phyloP scores from a whole-genome alignment of 2,888 invertebrate genomes.

The Argyresthia goedartella region DNA sequence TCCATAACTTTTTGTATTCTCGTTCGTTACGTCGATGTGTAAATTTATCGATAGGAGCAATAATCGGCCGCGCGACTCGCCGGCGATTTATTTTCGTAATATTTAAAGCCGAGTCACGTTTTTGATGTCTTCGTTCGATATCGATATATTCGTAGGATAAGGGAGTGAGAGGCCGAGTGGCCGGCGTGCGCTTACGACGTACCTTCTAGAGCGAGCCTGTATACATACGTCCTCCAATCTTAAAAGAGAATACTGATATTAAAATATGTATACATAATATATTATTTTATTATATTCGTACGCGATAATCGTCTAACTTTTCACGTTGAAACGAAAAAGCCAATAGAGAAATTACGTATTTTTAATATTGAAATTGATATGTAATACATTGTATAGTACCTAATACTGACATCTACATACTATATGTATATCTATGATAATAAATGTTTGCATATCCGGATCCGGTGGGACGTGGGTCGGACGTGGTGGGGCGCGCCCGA shows the following conservation, averaged over 20 bases:
- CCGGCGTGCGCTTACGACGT: constrained; percentile 67
- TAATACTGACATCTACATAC: constrained; percentile 30
- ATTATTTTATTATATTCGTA: constrained; percentile 53
- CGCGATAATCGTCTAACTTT: constrained; percentile 65
- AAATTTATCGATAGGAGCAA: constrained; percentile 70
- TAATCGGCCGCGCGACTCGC: constrained; percentile 66
- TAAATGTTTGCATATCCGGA: constrained; percentile 61
- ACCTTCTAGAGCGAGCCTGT: constrained; percentile 70
- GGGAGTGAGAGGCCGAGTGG: constrained; percentile 57
- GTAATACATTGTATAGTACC: constrained; percentile 41
- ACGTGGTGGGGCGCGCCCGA: constrained; percentile 35
- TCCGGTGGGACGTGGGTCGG: constrained; percentile 53
- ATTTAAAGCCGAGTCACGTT: constrained; percentile 68
- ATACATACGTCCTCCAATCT: constrained; percentile 70
- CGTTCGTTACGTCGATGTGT: constrained; percentile 70
- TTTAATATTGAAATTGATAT: constrained; percentile 69
- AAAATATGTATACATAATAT: constrained; percentile 63
- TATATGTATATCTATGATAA: constrained; percentile 28
- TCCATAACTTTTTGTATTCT: constrained; percentile 70
- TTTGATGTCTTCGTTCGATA: constrained; percentile 69
- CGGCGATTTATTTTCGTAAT: constrained; percentile 72
- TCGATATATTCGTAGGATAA: constrained; percentile 64
- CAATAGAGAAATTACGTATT: constrained; percentile 71
- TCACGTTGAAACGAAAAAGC: constrained; percentile 61
- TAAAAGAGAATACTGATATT: constrained; percentile 58